Base-by-base conservation (phyloP, 2,797 vertebrate species). In the Galago senegalensis region DNA sequence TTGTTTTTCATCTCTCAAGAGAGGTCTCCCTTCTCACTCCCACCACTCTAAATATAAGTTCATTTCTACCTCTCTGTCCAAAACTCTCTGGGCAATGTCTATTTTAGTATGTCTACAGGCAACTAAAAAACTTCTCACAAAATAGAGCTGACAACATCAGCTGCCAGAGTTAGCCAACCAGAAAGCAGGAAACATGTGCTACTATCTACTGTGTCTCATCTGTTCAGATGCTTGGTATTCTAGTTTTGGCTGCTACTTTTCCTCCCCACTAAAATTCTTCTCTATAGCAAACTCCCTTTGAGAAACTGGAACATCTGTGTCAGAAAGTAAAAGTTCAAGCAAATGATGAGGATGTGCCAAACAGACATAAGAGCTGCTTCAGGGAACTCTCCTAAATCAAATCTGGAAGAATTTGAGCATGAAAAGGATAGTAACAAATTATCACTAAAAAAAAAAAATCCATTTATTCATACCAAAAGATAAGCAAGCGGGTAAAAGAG, bases 271-370 rank as follows among this genome's bases (percentile, higher is more conserved):
- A 85, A 63, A 73, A 79, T 60, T 73, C 23, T 84, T 65, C 63
- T 87, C 81, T 16, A 60, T 43, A 79, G 12, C 7, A 14, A 70
- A 37, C 5, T 27, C 49, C 61, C 29, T 29, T 61, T 53, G 46
- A 83, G 79, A 96, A 84, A 80, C 2, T 5, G 31, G 31, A 53
- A 58, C 25, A 65, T 40, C 76, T 93, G 29, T 91, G 37, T 53
- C 40, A 40, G 25, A 72, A 82, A 83, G 37, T 61, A 46, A 89
- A 31, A 29, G 13, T 25, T 83, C 56, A 34, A 53, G 67, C 82
- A 31, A 67, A 91, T 18, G 7, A 70, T 4, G 34, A 40, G 23
- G 10, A 49, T 10, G 53, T 5, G 5, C 84, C 60, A 87, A 67
- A 91, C 80, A 37, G 77, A 93, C 72, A 84, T 0, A 31, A 20